Percentiles rank a stretch among this genome's conserved stretches.
Conservation (phyloP, 2,797 vertebrate genomes). For the Phrynocephalus forsythii region DNA sequence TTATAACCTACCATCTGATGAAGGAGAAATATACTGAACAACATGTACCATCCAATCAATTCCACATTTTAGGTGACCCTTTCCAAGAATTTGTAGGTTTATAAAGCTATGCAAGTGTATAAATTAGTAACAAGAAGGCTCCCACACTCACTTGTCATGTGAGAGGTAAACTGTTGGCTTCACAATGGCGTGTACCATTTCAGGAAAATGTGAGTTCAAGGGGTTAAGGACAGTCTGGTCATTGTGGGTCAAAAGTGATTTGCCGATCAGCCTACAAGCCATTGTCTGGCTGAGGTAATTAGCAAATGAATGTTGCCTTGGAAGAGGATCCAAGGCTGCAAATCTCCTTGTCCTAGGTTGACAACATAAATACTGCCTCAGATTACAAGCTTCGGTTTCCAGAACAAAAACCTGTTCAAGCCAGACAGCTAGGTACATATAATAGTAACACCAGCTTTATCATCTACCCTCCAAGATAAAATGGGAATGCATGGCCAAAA, state of each 20-base stretch:
- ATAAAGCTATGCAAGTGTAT: conserved; percentile 2
- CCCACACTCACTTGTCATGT: not conserved
- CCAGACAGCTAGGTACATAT: conserved; percentile 57
- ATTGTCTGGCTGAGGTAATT: conserved; percentile 67
- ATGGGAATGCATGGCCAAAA: not conserved
- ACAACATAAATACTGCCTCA: conserved; percentile 64
- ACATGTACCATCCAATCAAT: too few relatives aligned
- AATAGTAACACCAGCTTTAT: conserved; percentile 11
- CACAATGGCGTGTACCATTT: not conserved
- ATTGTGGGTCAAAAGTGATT: conserved; percentile 55
- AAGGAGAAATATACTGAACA: too few relatives aligned
- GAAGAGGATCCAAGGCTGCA: conserved; percentile 49
- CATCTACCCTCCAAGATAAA: not conserved
- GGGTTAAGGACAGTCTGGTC: conserved; percentile 48
- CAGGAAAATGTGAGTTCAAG: conserved; percentile 46
- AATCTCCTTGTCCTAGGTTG: conserved; percentile 59
- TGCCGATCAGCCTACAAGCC: conserved; percentile 54
- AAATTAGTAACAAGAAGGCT: conserved; percentile 39
- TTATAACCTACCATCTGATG: too few relatives aligned
- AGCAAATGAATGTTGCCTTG: conserved; percentile 61
- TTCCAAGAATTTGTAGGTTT: too few relatives aligned
- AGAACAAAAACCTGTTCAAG: conserved; percentile 67
- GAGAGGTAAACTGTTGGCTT: not conserved
- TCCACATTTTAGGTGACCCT: too few relatives aligned
- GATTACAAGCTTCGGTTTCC: conserved; percentile 58